Percentiles rank a stretch among this genome's conserved stretches.
Conservation (phyloP, 2,888 invertebrate species). For the Meteorus colon region DNA sequence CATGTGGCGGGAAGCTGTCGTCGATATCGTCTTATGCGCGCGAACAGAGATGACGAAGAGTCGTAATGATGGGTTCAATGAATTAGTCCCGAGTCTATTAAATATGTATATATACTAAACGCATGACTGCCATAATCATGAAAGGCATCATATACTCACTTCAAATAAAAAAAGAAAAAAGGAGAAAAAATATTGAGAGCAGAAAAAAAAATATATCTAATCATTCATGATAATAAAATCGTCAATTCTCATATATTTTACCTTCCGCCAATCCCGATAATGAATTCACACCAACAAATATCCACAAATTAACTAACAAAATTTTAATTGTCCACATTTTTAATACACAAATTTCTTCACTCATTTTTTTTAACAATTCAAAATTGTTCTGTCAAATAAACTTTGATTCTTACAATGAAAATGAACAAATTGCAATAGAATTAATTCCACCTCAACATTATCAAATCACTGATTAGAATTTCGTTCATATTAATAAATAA, state of each 20-base stretch:
- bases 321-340: slow-evolving; percentile 53
- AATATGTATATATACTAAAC: background rate
- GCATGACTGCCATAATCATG: slow-evolving; percentile 6
- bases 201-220: slow-evolving; percentile 23
- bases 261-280: slow-evolving; percentile 57
- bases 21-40: slow-evolving; percentile 55
- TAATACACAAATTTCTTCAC: slow-evolving; percentile 32
- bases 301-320: slow-evolving; percentile 43
- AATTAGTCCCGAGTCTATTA: slow-evolving; percentile 52
- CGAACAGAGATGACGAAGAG: slow-evolving; percentile 49
- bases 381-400: slow-evolving; percentile 12
- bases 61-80: slow-evolving; percentile 58
- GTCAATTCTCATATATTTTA: slow-evolving; percentile 43
- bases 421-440: background rate
- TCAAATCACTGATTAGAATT: background rate
- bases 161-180: background rate
- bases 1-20: slow-evolving; percentile 66
- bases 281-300: slow-evolving; percentile 53
- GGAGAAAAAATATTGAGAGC: background rate
- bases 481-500: background rate
- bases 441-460: slow-evolving; percentile 1
- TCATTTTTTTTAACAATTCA: slow-evolving; percentile 20
- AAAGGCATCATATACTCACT: background rate
- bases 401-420: slow-evolving; percentile 34
- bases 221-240: background rate